Evolutionary conservation across 1,140 invertebrate genomes (phyloP), one percentile per base, ranked within the genome.

Genomic region (Trachymyrmex cornetzi): DNA sequence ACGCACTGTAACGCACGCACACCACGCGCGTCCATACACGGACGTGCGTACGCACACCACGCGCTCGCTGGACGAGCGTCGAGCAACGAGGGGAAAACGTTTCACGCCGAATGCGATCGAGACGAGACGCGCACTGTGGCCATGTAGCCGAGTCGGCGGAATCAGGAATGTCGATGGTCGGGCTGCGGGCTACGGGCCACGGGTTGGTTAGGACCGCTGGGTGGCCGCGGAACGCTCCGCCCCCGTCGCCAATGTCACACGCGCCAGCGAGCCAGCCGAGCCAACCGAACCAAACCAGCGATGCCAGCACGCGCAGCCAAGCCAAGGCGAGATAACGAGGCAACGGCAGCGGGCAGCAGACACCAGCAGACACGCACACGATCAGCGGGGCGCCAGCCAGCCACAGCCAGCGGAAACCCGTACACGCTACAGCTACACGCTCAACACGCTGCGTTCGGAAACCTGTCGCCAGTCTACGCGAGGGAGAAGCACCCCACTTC

Each of bases 171-270:
- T 91, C 86, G 79, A 55, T 19, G 53, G 90, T 91, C 87, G 87
- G 48, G 24, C 72, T 77, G 16, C 82, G 88, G 90, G 91, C n/a
- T n/a, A n/a, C 87, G 87, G 48, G 24, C 72, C 81, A 50, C 82
- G 88, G 90, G 91, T 93, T 93, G 91, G 90, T 92, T 92, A 89
- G 89, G 86, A 92, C 88, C n/a, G n/a, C n/a, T 89, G 91, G 91
- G 88, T 89, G 87, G 61, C 85, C 80, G 69, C 79, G 82, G 84
- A 66, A 90, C 50, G 91, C 92, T 92, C 91, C 92, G 89, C 92
- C 91, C 87, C 91, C 91, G 87, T 88, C 63, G 61, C 53, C 75
- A 87, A 91, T 88, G 89, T 91, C 89, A 91, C 77, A 91, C 72
- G 80, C 82, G 63, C 64, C 48, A 53, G 16, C 79, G 61, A 48